phyloP scores from a whole-genome alignment of 2,113 vertebrate species.

The Piprites chloris region DNA sequence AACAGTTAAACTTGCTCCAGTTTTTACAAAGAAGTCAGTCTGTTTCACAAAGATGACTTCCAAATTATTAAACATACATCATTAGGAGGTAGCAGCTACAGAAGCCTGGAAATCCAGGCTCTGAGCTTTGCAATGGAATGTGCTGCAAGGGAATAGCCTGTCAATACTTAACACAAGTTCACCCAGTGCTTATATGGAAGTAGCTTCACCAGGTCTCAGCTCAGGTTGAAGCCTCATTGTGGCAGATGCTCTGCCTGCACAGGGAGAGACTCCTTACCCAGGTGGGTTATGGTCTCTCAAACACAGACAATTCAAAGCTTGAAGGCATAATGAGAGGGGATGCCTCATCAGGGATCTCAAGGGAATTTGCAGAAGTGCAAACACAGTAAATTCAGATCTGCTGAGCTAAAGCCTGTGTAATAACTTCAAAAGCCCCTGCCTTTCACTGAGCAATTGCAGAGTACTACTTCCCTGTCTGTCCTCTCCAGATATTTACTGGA shows the following conservation, averaged over 20 bases:
- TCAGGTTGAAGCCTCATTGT: neutral
- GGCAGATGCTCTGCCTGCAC: neutral
- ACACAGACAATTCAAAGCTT: neutral
- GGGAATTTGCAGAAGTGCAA: neutral
- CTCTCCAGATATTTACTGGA: neutral
- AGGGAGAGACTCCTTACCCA: neutral
- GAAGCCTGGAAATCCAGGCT: neutral
- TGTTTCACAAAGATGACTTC: neutral
- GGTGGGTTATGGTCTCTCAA: neutral
- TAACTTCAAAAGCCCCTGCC: neutral
- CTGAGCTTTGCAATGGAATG: neutral
- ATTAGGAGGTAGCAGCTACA: neutral
- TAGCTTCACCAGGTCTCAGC: neutral
- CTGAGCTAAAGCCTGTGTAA: neutral
- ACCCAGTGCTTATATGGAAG: neutral
- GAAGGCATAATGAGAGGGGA: neutral
- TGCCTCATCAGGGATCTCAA: neutral
- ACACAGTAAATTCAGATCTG: neutral
- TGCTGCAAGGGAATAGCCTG: neutral
- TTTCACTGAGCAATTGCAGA: neutral
- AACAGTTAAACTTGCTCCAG: neutral
- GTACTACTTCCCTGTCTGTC: neutral
- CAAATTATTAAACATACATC: neutral
- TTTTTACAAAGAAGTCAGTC: neutral
- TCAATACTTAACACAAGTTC: neutral